These are phyloP conservation scores for Unio pictorum DNA, from an alignment of 2,888 invertebrate species.

Conservation along the genomic window DNA sequence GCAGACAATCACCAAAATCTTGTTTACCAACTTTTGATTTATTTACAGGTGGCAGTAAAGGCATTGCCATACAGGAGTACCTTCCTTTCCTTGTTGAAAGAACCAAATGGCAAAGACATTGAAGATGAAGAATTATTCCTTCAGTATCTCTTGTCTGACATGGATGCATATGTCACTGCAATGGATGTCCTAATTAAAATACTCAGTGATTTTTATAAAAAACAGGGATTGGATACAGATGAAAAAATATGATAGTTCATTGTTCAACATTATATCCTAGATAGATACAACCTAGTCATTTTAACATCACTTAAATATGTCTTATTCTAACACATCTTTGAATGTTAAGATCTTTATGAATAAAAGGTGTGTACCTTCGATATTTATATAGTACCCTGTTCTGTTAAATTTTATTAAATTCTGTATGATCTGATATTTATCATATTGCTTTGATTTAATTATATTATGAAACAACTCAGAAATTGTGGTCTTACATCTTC, in stretches of 20 bases:
- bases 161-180: constrained; percentile 48
- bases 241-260: constrained; percentile 31
- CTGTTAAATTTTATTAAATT: too few relatives aligned
- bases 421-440: too few relatives aligned
- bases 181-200: constrained; percentile 44
- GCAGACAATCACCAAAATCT: background rate
- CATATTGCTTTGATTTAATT: too few relatives aligned
- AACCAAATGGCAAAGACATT: constrained; percentile 20
- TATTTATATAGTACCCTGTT: too few relatives aligned
- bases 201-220: constrained; percentile 53
- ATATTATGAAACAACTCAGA: too few relatives aligned
- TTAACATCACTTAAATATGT: too few relatives aligned
- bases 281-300: too few relatives aligned
- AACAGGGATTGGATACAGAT: constrained; percentile 45
- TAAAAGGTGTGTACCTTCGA: too few relatives aligned
- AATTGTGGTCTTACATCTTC: background rate
- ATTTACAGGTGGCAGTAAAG: constrained; percentile 62
- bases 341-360: too few relatives aligned
- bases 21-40: constrained; percentile 1
- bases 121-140: constrained; percentile 29
- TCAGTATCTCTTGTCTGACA: constrained; percentile 47
- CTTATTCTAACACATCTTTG: too few relatives aligned
- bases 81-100: constrained; percentile 53
- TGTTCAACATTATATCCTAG: too few relatives aligned
- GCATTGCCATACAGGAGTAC: constrained; percentile 58